Evolutionary conservation across 1,140 invertebrate genomes (phyloP).

Genomic region (Hesperophylax magnus): DNA sequence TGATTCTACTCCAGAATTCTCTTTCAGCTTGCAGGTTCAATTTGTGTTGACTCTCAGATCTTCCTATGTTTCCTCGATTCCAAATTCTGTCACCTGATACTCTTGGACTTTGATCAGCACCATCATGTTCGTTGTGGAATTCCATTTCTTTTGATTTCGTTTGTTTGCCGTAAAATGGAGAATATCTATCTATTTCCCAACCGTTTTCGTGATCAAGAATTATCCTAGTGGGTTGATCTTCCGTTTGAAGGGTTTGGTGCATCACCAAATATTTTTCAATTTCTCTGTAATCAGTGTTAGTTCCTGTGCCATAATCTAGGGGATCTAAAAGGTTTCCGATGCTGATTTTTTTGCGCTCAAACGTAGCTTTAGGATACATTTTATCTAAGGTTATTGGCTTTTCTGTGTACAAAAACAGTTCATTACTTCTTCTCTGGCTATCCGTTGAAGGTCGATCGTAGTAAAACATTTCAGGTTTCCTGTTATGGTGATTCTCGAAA

Average conservation of each 20-base stretch:
- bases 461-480: neutral
- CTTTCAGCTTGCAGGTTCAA: neutral
- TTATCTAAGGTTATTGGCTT: neutral
- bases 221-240: neutral
- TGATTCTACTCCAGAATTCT: neutral
- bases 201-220: constrained; percentile 1
- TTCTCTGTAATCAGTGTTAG: neutral
- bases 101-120: neutral
- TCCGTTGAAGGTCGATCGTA: neutral
- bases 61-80: neutral
- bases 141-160: neutral
- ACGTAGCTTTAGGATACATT: neutral
- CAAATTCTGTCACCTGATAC: neutral
- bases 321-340: neutral
- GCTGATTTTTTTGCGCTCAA: neutral
- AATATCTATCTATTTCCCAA: constrained; percentile 22
- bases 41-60: neutral
- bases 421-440: neutral
- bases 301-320: neutral
- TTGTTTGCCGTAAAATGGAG: neutral
- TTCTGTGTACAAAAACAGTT: constrained; percentile 11
- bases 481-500: neutral
- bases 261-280: neutral
- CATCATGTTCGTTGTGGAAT: too few species aligned
- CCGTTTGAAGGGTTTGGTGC: neutral